Percentiles rank a stretch among this genome's conserved stretches.
These are phyloP conservation scores for Eleutherodactylus coqui DNA, from an alignment of 2,797 vertebrate genomes.

Conservation along the genomic window DNA sequence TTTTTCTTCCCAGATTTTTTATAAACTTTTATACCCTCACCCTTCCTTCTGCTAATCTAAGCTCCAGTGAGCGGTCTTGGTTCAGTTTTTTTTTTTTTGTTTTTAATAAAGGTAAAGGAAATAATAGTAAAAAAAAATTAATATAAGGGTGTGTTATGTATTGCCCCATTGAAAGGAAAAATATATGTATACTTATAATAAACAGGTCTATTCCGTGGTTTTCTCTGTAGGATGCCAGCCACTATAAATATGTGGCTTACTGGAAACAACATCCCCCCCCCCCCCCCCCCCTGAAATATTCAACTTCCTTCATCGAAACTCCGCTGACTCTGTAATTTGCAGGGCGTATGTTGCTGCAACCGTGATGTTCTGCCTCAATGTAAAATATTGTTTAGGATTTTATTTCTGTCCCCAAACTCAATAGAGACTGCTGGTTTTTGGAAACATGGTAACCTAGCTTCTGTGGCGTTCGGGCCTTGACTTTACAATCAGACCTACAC, in stretches of 20 bases:
- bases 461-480: slow-evolving; percentile 27
- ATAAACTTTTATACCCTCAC: slow-evolving; percentile 29
- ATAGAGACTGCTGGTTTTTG: not conserved
- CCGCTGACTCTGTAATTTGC: not conserved
- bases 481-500: slow-evolving; percentile 51
- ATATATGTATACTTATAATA: slow-evolving; percentile 27
- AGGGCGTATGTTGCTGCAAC: not conserved
- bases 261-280: not conserved
- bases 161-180: not conserved
- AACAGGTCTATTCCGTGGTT: not conserved
- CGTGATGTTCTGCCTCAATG: not conserved
- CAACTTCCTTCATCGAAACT: not conserved
- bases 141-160: slow-evolving; percentile 12
- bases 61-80: not conserved
- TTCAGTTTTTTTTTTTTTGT: not conserved
- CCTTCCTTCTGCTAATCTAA: not conserved
- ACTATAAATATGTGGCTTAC: not conserved
- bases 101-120: not conserved
- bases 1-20: slow-evolving; percentile 1
- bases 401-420: not conserved
- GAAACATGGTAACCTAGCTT: not conserved
- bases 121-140: slow-evolving; percentile 12
- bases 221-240: not conserved
- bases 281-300: not conserved
- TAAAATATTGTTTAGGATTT: not conserved